Evolutionary conservation across 2,888 invertebrate species (phyloP), one percentile per base, ranked within the genome.

Genomic region (Torymus texanus): DNA sequence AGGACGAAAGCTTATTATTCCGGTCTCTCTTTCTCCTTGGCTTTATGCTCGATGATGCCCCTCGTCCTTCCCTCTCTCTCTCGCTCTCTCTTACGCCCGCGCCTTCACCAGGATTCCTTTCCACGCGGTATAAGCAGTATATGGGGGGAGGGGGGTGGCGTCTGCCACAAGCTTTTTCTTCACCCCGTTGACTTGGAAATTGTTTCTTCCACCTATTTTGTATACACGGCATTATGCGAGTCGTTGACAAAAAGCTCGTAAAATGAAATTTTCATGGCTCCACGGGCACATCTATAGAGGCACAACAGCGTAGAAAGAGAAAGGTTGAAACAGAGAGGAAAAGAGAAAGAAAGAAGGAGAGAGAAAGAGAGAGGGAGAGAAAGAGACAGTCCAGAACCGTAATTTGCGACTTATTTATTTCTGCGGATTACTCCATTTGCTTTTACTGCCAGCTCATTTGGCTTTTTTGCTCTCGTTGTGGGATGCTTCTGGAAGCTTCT

Each of bases 1-100:
- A 62, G 62, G 16, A 51, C 50, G 14, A 68, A 67, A 75, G 68
- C 75, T 75, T 75, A 75, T 68, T 68, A 68, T 67, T 75, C 68
- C 55, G 16, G 18, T 62, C 29, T 50, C 61, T 62, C 62, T 59
- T 67, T 75, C 14, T 53, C 14, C 24, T 66, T 18, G 50, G 24
- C 16, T 12, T 12, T 24, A 29, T 59, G 58, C 61, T 68, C 68
- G 61, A 61, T 68, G 53, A 51, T 75, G 29, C 61, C 21, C 59
- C 16, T 41, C 41, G 41, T 41, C 41, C 41, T 41, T 41, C 41
- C 3, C 29, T 29, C 5, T 29, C 41, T 41, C 41, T 41, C 41
- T 8, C 8, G 1, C 21, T 21, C 21, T 21, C 21, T 21, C 21
- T 21, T 21, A 8, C 41, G 8, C 0, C 8, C 5, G 41, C 41